Base-by-base conservation (phyloP, 2,888 invertebrate genomes). In the Syrphus vitripennis region DNA sequence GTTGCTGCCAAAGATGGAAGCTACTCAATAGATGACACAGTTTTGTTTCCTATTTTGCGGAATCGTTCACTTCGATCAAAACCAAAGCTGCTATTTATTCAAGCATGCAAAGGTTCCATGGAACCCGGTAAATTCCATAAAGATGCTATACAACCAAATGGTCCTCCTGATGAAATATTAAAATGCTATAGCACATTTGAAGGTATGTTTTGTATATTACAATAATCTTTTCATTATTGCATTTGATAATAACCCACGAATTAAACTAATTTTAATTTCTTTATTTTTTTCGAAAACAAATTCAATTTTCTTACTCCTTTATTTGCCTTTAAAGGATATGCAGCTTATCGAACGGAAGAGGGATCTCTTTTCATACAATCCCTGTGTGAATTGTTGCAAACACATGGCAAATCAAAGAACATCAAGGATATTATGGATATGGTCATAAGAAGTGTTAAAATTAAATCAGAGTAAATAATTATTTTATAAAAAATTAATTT, bases 111-210 rank as follows among this genome's bases (percentile, higher is more conserved):
- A 74, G 92, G 92, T 2, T 71, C 87, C 0, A 89, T 89, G 77
- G 90, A 91, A 61, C 71, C 87, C 5, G 89, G 89, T 3, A 80
- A 80, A 4, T 90, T 91, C 53, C 89, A 89, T 21, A 91, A 88
- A 21, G 92, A 92, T 87, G 88, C 91, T 3, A 87, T 78, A 0
- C 89, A 89, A 74, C 90, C 90, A 3, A 87, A 87, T 55, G 90
- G 91, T 19, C 75, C 88, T 40, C 91, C 92, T 2, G 89, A 89
- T 77, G 91, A 92, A 86, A 91, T 92, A 63, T 88, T 91, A 0
- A 92, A 92, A 81, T 92, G 91, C 59, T 92, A 92, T 55, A 92
- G 92, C 81, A 92, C 91, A 48, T 92, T 90, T 72, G 92, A 92
- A 84, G 92, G 90, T 90, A 82, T 55, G 37, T 74, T 19, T 1